Evolutionary conservation across 2,888 invertebrate genomes (phyloP).

Genomic region (Sepioteuthis lessoniana): DNA sequence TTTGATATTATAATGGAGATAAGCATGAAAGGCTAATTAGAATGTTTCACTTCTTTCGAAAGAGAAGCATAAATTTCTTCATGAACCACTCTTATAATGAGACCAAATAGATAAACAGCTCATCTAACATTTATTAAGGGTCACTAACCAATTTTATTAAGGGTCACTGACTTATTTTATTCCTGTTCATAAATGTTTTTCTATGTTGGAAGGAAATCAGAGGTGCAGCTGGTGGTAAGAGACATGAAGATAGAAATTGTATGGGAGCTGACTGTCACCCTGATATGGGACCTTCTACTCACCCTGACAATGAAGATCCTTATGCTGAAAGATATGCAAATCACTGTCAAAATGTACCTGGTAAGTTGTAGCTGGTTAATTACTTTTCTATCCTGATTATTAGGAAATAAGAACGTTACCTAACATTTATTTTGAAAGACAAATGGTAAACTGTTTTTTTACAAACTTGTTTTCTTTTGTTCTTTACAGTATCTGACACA

Average conservation of each 20-base stretch:
- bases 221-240: background rate
- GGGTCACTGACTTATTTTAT: too few relatives aligned
- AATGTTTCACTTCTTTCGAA: too few relatives aligned
- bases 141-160: too few relatives aligned
- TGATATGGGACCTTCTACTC: background rate
- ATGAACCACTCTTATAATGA: too few relatives aligned
- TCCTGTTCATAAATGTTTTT: too few relatives aligned
- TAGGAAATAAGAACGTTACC: background rate
- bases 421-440: too few relatives aligned
- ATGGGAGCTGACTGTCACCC: background rate
- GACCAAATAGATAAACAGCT: too few relatives aligned
- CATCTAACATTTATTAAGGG: too few relatives aligned
- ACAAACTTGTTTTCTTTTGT: background rate
- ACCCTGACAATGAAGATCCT: background rate
- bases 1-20: too few relatives aligned
- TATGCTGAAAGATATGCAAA: conserved; percentile 8
- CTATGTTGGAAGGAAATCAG: too few relatives aligned
- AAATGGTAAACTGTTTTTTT: background rate
- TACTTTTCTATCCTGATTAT: background rate
- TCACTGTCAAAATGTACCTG: background rate
- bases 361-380: background rate
- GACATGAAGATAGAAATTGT: background rate
- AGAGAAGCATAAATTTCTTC: too few relatives aligned
- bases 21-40: too few relatives aligned
- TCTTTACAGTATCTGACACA: background rate